Base-by-base conservation (phyloP, 2,797 vertebrate species). In the Platyrinchus mystaceus region DNA sequence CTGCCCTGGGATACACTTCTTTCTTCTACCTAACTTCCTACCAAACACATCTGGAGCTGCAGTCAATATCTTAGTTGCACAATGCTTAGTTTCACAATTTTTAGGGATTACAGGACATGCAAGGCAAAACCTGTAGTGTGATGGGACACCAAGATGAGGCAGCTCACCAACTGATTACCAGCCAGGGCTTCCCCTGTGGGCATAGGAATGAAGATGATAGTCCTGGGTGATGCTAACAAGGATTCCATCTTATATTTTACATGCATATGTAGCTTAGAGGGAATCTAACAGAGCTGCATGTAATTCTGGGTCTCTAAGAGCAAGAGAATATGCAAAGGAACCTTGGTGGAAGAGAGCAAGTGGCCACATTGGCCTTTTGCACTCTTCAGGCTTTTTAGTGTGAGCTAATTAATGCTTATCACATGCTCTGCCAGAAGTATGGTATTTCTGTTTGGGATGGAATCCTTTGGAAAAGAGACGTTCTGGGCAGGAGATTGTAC, bases 121-220 rank as follows among this genome's bases (percentile, higher is more conserved):
- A 30, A 75, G 4, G n/a, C 34, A 53, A 41, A 70, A 28, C 9
- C 32, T 22, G 2, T 3, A 14, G 49, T 2, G 3, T 16, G 60
- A 2, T 4, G 66, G 49, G n/a, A 23, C n/a, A 13, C 28, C 34
- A 17, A 18, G 21, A 5, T 27, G 37, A 67, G 52, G 24, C 10
- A 32, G 18, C 69, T 84, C 67, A 55, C 5, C 47, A 53, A 0
- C 34, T 36, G 32, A 16, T 21, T 52, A 32, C 63, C 71, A 21
- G 26, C 47, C 84, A 28, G 14, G 8, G n/a, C 30, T 58, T 66
- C 39, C 71, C 34, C 63, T 46, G 56, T 1, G 7, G 36, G 6
- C 22, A 37, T 19, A 37, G 71, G 55, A 63, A 16, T 6, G 12
- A 3, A 0, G 23, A 30, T 3, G 3, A 6, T 5, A 22, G 43